Evolutionary conservation across 1,140 invertebrate species (phyloP), one percentile per base, ranked within the genome.

Genomic region (Drosophila bocqueti): DNA sequence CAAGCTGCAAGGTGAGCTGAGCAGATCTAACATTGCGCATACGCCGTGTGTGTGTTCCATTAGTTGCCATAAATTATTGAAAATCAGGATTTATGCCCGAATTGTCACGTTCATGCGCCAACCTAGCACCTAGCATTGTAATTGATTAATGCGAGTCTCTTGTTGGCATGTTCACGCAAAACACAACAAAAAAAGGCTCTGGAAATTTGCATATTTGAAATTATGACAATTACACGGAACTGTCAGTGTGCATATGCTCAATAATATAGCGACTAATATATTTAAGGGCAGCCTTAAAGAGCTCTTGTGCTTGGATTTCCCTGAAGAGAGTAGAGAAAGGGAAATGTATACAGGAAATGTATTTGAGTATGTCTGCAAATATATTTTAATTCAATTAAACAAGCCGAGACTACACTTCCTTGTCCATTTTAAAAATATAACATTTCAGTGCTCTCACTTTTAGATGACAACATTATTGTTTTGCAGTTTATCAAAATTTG

Each of bases 51-150:
- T 87, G 81, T 84, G 84, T 62, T 49, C 81, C 57, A 81, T 86
- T 81, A 84, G 81, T 78, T 69, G 74, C 58, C 84, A 87, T 89
- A 90, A 87, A 81, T 87, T 89, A 89, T 89, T 62, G 84, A 83
- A 83, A 71, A 89, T 84, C 65, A 79, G 75, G 72, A 90, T 87
- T 89, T 81, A 89, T 90, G 85, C 81, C 42, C 69, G 43, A 79
- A 81, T 87, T 89, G 84, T 87, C 84, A 89, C 72, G 55, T 72
- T 72, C 77, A 84, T 65, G 57, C 63, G 60, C 46, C 59, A 58
- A 81, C 52, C 62, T 59, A 75, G 40, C 82, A 84, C 54, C 73
- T 71, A 65, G 45, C 24, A 50, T 38, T 73, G 55, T 63, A 58
- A 71, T 81, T 85, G 83, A 85, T 85, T 85, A 86, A 85, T 86